Base-by-base conservation (phyloP, 2,113 vertebrate species). In the Pterocles orientalis region DNA sequence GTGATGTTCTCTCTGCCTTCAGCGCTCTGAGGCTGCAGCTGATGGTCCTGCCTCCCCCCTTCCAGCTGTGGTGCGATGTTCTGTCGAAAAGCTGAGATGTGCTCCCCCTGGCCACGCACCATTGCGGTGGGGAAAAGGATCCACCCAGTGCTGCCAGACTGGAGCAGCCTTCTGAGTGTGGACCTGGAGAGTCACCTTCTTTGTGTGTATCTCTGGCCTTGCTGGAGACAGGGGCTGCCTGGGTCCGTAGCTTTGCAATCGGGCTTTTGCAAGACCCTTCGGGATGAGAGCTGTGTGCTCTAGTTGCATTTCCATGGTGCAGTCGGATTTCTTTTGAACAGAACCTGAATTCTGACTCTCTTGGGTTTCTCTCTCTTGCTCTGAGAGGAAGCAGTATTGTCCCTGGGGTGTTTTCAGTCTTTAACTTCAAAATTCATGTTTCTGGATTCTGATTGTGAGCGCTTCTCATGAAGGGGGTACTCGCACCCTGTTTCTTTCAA, bases 71-170 rank as follows among this genome's bases (percentile, higher is more conserved):
- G 18, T 13, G 7, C 12, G 43, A 16, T 1, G 0, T 17, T 57
- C 53, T 43, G 36, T 15, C 1, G 1, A 34, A 41, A 41, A 61
- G 51, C 47, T 0, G 2, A 47, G 66, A 11, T 9, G n/a, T 17
- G 1, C 39, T 28, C 7, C 15, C 14, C 6, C 20, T 61, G 39
- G 31, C 48, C 53, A 31, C 13, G 2, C 0, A 0, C 14, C 8
- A 18, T 2, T 33, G 25, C 12, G 34, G 16, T 21, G 34, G 25
- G 21, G 17, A 45, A 70, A 82, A 57, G 4, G 1, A 73, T 33
- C 50, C 41, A 14, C 11, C 23, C 8, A 6, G 23, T 47, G n/a
- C 65, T 45, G 23, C 15, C 26, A 7, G 36, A 51, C 21, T 80
- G 57, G 19, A 41, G 33, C 25, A 24, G 36, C 33, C 41, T 47